Evolutionary conservation across 2,113 vertebrate genomes (phyloP), one percentile per base, ranked within the genome.

Genomic region (Andinoacara biseriatus): DNA sequence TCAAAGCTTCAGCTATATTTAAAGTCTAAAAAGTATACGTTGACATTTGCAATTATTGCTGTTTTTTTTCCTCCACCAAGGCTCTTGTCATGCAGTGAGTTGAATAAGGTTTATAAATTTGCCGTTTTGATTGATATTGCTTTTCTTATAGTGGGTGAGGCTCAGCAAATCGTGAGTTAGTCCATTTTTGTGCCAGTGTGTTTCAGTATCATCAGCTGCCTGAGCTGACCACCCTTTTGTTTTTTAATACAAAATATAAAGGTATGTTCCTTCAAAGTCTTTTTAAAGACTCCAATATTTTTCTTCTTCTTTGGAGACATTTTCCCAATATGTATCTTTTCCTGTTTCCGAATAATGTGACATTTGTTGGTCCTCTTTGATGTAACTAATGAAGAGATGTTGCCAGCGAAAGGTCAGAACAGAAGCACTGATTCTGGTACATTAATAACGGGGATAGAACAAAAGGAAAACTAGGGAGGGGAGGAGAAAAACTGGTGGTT

Each of bases 371-470:
- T 56, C 20, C 22, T 67, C 18, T 52, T 62, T 5, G 0, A 15
- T 77, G n/a, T 52, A 67, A 77, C n/a, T 63, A 69, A 81, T 82
- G 40, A 74, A 67, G 40, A 87, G 26, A 77, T 57, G 86, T 49
- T 13, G 54, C 52, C 69, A 61, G 38, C 14, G 5, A 72, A 78
- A 82, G 29, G 78, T 83, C 40, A 52, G 3, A 22, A 59, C 60
- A 58, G 31, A 78, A 83, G 29, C 84, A 84, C 24, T 40, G 22
- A 58, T 86, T 58, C 35, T 78, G 52, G 56, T 26, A 20, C 57
- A 78, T 75, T 75, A 74, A 22, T 69, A 61, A 65, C 24, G 63
- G 38, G 56, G 10, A 60, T 40, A 35, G 62, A 77, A 76, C 13
- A 63, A 57, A 59, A 43, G 26, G 10, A 54, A 81, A 89, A 75